These are phyloP conservation scores for Pinna nobilis DNA, from an alignment of 1,140 invertebrate species.

Conservation along the genomic window DNA sequence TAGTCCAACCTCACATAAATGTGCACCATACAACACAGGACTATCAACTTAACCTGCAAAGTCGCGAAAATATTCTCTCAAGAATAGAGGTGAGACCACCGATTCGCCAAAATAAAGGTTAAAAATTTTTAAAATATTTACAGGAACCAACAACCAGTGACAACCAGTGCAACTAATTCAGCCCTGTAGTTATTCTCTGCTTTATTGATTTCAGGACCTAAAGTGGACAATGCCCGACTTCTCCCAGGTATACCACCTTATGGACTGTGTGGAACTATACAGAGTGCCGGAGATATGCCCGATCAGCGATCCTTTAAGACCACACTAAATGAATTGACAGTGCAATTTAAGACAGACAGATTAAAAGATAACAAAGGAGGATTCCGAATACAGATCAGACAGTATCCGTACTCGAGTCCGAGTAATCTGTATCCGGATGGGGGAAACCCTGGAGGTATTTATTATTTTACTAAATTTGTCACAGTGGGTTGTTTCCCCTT, in stretches of 20 bases:
- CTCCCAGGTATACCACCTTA: conserved; percentile 52
- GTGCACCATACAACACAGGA: too few species aligned
- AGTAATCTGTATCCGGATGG: conserved; percentile 53
- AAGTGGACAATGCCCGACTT: conserved; percentile 59
- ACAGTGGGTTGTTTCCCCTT: background rate
- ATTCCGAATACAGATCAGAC: conserved; percentile 47
- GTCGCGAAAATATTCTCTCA: too few species aligned
- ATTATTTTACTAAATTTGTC: background rate
- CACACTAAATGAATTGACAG: conserved; percentile 58
- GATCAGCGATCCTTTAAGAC: conserved; percentile 45
- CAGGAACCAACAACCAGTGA: too few species aligned
- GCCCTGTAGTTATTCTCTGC: conserved; percentile 59
- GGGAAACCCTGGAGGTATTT: conserved; percentile 56
- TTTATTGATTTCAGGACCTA: conserved; percentile 45
- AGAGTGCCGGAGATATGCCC: conserved; percentile 35
- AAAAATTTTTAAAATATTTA: too few species aligned
- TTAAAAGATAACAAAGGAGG: conserved; percentile 50
- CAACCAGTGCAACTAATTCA: conserved; percentile 14
- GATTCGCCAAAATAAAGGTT: too few species aligned
- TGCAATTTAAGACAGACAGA: conserved; percentile 58
- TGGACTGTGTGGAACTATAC: conserved; percentile 54
- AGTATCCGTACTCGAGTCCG: conserved; percentile 53
- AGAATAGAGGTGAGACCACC: too few species aligned
- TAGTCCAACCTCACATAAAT: too few species aligned
- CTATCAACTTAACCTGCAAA: too few species aligned